Base-by-base conservation (phyloP, 2,888 invertebrate genomes). In the Branchipolynoe longqiensis region DNA sequence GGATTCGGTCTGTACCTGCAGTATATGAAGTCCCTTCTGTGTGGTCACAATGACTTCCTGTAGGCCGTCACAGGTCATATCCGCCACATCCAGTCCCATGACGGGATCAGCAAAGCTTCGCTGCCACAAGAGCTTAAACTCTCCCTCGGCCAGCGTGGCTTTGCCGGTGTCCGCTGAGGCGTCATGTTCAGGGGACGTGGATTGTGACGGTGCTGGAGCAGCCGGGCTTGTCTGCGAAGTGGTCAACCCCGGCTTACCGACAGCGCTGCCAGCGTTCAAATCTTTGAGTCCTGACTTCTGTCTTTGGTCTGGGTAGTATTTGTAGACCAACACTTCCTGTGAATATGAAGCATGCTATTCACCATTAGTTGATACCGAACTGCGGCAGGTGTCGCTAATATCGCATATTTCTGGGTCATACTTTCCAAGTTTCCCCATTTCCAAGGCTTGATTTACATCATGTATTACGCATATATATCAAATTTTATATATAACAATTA, bases 41-140 rank as follows among this genome's bases (percentile, higher is more conserved):
- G 96, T 96, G 86, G 96, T 94, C n/a, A 96, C 95, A 74, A 96
- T 93, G 41, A 96, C 91, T 92, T 96, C 96, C 88, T 95, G 95
- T 81, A 96, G 94, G 22, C 96, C 96, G 93, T 96, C 96, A 2
- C 95, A 95, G 73, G 95, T 95, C 74, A 96, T 93, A 91, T 96
- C 96, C 41, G 95, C 91, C 89, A 95, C 95, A 87, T 95, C 94
- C 86, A 96, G 93, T 0, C 95, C 95, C 90, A 96, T 94, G 73
- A 96, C 94, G 6, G 96, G 96, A 87, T 95, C 95, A 38, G 95
- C 94, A 88, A 96, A 95, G 87, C 94, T 94, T 89, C 95, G 95
- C 88, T 94, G 93, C 90, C 95, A 94, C 28, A 94, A 92, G 84
- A 93, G 87, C 40, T 87, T 59, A 85, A 89, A 92, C 73, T 88